Percentiles rank a stretch among this genome's conserved stretches.
Evolutionary conservation across 2,113 vertebrate genomes (phyloP).

Genomic region (Pachyramphus minor): DNA sequence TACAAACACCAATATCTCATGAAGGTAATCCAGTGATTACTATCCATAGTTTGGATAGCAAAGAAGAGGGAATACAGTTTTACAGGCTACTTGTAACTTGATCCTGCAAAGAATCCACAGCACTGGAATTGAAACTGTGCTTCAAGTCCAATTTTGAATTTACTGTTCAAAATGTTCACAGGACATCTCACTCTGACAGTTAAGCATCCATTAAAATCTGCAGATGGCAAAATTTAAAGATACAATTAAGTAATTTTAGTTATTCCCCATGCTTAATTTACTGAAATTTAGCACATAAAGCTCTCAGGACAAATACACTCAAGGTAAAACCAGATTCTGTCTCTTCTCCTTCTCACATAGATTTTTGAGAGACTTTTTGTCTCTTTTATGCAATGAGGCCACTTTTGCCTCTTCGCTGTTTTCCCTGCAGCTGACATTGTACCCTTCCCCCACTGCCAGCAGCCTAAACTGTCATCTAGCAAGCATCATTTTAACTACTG

Average conservation of each 20-base stretch:
- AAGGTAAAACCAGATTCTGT: background rate
- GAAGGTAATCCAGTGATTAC: background rate
- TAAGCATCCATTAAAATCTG: background rate
- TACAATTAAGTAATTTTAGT: background rate
- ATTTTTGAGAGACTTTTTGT: background rate
- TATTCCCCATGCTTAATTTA: background rate
- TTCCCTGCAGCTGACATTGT: background rate
- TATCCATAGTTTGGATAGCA: background rate
- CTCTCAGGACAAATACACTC: background rate
- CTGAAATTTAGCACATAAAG: background rate
- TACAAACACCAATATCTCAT: background rate
- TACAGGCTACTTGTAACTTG: background rate
- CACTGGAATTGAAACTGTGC: background rate
- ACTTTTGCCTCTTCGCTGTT: background rate
- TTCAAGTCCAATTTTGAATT: background rate
- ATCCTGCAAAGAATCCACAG: background rate
- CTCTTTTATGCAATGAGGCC: background rate
- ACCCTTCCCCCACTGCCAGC: background rate
- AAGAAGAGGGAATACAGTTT: background rate
- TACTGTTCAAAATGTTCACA: background rate
- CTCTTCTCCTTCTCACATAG: background rate
- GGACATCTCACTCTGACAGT: background rate
- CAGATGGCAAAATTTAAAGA: background rate
- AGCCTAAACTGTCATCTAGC: background rate
- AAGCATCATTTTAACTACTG: background rate